Evolutionary conservation across 2,888 invertebrate species (phyloP), one percentile per base, ranked within the genome.

Genomic region (Gisinianus flammeolus): DNA sequence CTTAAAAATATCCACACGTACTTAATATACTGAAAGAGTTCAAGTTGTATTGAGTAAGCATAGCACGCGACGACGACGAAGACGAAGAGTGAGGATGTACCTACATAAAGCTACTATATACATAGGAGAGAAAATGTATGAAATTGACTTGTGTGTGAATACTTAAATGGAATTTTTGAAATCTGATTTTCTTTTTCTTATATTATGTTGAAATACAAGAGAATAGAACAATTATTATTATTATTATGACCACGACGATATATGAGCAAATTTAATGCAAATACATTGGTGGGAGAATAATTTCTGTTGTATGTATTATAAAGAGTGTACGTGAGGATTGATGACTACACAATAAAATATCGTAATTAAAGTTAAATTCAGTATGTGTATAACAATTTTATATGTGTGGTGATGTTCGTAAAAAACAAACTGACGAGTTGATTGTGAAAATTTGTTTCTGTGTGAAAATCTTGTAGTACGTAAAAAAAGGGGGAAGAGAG

Each of bases 301-400:
- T n/a, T n/a, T n/a, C n/a, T n/a, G n/a, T n/a, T n/a, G n/a, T n/a
- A n/a, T 16, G 44, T 44, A 44, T 16, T 16, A 12, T 16, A 19
- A 44, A 44, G 44, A 44, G 19, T 44, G 44, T 44, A 44, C 44
- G 44, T 44, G 44, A 44, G 19, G 44, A 62, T 62, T 62, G 62
- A 16, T 26, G 28, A 28, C 62, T 12, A 62, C 62, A 62, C 22
- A 22, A 62, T 26, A 62, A 62, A 62, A 62, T 62, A 62, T 62
- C 28, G 62, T 62, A 62, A 62, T 62, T 62, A 62, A 62, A 62
- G 62, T 62, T 62, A 26, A 62, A 44, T 44, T 16, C 44, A 44
- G 19, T 19, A 44, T 35, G 35, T 35, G 35, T 35, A 35, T 35
- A 12, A 44, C 12, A 44, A 2, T 44, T 44, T 44, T 44, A 44